Base-by-base conservation (phyloP, 2,888 invertebrate genomes). In the Trissoscelio sp. region DNA sequence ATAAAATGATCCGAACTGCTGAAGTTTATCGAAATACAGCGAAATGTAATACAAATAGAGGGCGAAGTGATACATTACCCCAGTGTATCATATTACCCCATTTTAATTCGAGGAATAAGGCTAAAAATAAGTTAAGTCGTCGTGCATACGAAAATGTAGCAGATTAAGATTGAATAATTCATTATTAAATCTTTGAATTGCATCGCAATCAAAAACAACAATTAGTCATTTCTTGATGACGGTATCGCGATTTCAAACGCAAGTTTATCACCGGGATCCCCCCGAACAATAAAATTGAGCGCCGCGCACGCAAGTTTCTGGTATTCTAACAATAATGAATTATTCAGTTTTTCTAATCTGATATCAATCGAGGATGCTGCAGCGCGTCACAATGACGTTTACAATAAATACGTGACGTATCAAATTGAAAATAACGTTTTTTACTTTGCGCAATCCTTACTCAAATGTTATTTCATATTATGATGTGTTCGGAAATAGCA, bases 61-160 rank as follows among this genome's bases (percentile, higher is more conserved):
- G 74, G 74, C 24, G 39, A 62, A 74, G 66, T 58, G 74, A 74
- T 74, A 74, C 74, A 48, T 66, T 66, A 74, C 22, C 57, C 66
- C 58, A 66, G 74, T 66, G 62, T 74, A 66, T 74, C 58, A 3
- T 37, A 48, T 77, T 69, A 67, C 75, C 75, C 67, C 60, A 44
- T 48, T 44, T 53, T 6, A 12, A 31, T 66, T 67, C 66, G 46
- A 24, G 42, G 64, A 67, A 75, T 9, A 51, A 42, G 46, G 24
- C 60, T 58, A 75, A 75, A 67, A 66, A 34, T 60, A 60, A 64
- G 31, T 48, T 20, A 9, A 20, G 58, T 75, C 34, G 12, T 22
- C n/a, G 18, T 28, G 14, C 12, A 22, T 18, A 28, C 51, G 44
- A 34, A 22, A 39, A 58, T 42, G 16, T n/a, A n/a, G n/a, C n/a